phyloP scores from a whole-genome alignment of 2,888 invertebrate species.

The Ophioninae sp. region DNA sequence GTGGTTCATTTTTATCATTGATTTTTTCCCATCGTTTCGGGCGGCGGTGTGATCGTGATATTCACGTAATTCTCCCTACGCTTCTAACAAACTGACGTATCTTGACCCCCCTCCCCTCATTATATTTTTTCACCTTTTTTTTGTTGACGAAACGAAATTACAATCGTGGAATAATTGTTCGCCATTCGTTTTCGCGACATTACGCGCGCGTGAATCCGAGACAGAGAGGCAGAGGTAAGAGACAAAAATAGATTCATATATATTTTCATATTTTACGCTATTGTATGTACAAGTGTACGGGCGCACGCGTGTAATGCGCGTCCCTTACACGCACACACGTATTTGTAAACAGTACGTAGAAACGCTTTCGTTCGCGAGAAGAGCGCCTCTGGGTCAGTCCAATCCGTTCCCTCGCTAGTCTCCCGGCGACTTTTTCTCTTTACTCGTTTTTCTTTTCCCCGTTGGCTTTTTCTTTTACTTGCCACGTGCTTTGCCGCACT shows the following conservation, averaged over 20 bases:
- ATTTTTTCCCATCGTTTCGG: constrained; percentile 75
- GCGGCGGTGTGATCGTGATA: constrained; percentile 67
- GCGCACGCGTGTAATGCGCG: neutral
- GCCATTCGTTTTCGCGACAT: constrained; percentile 10
- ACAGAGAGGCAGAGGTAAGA: constrained; percentile 26
- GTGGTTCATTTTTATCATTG: constrained; percentile 77
- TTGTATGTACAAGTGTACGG: neutral
- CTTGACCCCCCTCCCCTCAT: neutral
- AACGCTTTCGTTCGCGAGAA: constrained; percentile 20
- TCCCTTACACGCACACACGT: neutral
- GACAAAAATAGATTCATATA: constrained; percentile 30
- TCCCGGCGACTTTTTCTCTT: neutral
- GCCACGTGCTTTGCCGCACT: constrained; percentile 61
- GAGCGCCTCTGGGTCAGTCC: constrained; percentile 25
- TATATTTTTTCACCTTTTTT: neutral
- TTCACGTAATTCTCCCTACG: neutral
- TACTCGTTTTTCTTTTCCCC: constrained; percentile 19
- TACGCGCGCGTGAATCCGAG: neutral
- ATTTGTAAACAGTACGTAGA: constrained; percentile 51
- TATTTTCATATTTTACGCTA: constrained; percentile 43
- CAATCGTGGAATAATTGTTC: constrained; percentile 8
- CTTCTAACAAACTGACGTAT: constrained; percentile 9
- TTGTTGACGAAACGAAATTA: constrained; percentile 5
- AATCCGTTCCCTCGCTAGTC: constrained; percentile 14
- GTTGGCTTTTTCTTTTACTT: constrained; percentile 56